Base-by-base conservation (phyloP, 2,113 vertebrate species). In the Solenodon paradoxus region DNA sequence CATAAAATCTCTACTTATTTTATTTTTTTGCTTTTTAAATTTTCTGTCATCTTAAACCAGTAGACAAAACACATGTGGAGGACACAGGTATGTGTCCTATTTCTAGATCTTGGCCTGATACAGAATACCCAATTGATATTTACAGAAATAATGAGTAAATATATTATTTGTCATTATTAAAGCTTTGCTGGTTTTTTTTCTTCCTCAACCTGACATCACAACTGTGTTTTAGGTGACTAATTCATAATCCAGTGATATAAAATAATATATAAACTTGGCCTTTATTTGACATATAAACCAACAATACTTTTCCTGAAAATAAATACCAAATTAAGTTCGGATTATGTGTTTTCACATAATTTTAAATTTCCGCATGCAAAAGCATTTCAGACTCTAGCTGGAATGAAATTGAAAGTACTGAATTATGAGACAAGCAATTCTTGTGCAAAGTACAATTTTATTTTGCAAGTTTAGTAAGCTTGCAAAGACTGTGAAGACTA, bases 381-480 rank as follows among this genome's bases (percentile, higher is more conserved):
- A 30, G 6, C 74, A 61, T 94, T 89, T 96, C 32, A 78, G 85
- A 69, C 35, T 91, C 38, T 35, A 75, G 38, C n/a, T 96, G 79
- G 57, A 83, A 93, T 93, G 69, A 53, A 93, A 80, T 15, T 22
- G 40, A 66, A 92, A 78, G 45, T 47, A 35, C 32, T 57, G 13
- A 84, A 77, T 49, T 90, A 81, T 47, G 61, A 88, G 82, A 79
- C 96, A 92, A 83, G 51, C 57, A 90, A 85, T 94, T 95, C 53
- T 30, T 90, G 71, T 92, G 74, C 8, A 72, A 83, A 15, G 38
- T 95, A 83, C 71, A 72, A 77, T 77, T 75, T 87, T 57, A 96
- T 93, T 95, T 82, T 97, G 32, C 35, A 75, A 93, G 81, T 51
- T 72, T 75, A 88, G 30, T 75, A 71, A 92, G 71, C 78, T 88